phyloP scores from a whole-genome alignment of 2,888 invertebrate species.

The Tricholauxania praeusta region DNA sequence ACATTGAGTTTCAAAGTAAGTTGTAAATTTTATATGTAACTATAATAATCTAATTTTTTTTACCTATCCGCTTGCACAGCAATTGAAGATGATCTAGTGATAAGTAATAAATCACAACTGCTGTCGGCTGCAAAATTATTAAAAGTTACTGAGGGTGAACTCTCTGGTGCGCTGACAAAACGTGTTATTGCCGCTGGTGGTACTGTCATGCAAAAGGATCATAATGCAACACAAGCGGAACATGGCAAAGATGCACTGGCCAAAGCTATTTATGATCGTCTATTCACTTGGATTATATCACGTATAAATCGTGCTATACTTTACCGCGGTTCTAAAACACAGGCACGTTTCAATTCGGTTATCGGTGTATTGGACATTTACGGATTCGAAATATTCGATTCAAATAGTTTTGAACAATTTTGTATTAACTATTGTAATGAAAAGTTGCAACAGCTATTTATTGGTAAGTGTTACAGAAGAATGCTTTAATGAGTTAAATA shows the following conservation, averaged over 20 bases:
- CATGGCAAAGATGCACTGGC: slow-evolving; percentile 90
- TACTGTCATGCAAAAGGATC: slow-evolving; percentile 90
- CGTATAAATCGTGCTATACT: slow-evolving; percentile 93
- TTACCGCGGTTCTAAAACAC: slow-evolving; percentile 71
- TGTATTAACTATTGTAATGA: slow-evolving; percentile 99
- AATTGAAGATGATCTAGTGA: slow-evolving; percentile 75
- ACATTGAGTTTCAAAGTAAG: slow-evolving; percentile 66
- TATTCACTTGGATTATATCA: slow-evolving; percentile 94
- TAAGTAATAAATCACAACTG: slow-evolving; percentile 73
- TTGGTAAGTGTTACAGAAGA: slow-evolving; percentile 73
- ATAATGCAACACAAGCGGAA: slow-evolving; percentile 85
- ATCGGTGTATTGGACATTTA: slow-evolving; percentile 96
- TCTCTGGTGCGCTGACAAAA: slow-evolving; percentile 83
- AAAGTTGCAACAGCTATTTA: slow-evolving; percentile 97
- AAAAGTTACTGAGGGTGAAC: slow-evolving; percentile 74
- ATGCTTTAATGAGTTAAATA: background rate
- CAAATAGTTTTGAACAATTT: slow-evolving; percentile 98
- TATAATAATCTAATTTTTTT: background rate
- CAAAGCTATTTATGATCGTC: slow-evolving; percentile 94
- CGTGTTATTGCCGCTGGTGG: slow-evolving; percentile 94
- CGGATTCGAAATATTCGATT: slow-evolving; percentile 98
- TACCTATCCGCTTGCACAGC: slow-evolving; percentile 65
- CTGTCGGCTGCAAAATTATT: slow-evolving; percentile 75
- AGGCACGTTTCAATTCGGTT: slow-evolving; percentile 63
- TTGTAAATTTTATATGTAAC: background rate